These are phyloP conservation scores for Dendroctonus ponderosae DNA, from an alignment of 1,140 invertebrate genomes.

Conservation along the genomic window DNA sequence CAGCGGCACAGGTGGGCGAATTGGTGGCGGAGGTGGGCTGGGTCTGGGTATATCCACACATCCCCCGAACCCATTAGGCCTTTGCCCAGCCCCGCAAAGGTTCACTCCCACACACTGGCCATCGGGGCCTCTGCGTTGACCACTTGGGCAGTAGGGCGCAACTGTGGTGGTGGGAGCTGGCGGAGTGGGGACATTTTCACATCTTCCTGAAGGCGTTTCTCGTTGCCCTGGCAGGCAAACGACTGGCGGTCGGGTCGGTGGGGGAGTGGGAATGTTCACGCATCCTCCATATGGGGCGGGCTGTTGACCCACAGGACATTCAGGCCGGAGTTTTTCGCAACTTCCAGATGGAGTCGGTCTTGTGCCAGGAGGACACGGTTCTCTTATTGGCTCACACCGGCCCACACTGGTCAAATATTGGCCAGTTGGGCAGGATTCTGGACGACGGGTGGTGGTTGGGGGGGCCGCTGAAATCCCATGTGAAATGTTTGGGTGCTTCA, in stretches of 20 bases:
- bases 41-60: not conserved
- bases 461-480: not conserved
- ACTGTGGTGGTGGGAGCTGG: too few species aligned
- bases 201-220: too few species aligned
- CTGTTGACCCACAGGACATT: conserved; percentile 10
- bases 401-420: conserved; percentile 11
- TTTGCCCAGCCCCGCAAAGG: too few species aligned
- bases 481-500: not conserved
- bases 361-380: conserved; percentile 27
- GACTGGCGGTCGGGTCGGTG: not conserved
- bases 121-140: too few species aligned
- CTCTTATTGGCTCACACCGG: conserved; percentile 12
- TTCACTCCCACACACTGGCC: too few species aligned
- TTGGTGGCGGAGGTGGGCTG: conserved; percentile 2
- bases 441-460: conserved; percentile 5
- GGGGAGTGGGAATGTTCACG: conserved; percentile 1
- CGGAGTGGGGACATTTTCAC: too few species aligned
- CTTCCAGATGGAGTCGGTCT: conserved; percentile 21
- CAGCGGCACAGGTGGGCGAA: conserved; percentile 7
- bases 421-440: conserved; percentile 29
- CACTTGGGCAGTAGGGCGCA: too few species aligned
- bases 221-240: too few species aligned
- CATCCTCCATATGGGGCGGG: conserved; percentile 15
- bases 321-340: conserved; percentile 15
- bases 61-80: not conserved